Conservation (phyloP, 2,888 invertebrate genomes). For the Eristalis intricaria region DNA sequence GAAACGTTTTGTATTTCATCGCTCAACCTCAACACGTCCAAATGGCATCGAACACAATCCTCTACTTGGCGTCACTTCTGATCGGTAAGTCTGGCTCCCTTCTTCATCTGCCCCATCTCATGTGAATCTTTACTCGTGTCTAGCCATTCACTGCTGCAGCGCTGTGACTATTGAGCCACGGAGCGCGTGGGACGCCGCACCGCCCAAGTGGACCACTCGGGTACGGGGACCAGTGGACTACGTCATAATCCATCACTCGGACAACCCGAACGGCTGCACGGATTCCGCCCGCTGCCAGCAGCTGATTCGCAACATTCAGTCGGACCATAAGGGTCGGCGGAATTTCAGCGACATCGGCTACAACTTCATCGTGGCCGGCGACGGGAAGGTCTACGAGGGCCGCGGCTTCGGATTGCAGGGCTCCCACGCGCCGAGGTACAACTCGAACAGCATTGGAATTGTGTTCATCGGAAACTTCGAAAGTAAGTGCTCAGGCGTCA, state of each 20-base stretch:
- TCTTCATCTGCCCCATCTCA: not conserved
- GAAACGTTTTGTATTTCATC: slow-evolving; percentile 10
- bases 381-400: slow-evolving; percentile 87
- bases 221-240: slow-evolving; percentile 84
- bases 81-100: slow-evolving; percentile 25
- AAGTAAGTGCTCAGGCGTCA: slow-evolving; percentile 72
- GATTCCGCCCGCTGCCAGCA: slow-evolving; percentile 82
- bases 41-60: slow-evolving; percentile 37
- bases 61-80: slow-evolving; percentile 25
- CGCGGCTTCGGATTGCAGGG: slow-evolving; percentile 87
- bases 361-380: slow-evolving; percentile 89
- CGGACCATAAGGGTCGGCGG: slow-evolving; percentile 83
- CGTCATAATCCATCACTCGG: slow-evolving; percentile 88
- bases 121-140: not conserved
- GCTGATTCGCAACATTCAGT: slow-evolving; percentile 86
- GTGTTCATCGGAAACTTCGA: slow-evolving; percentile 84
- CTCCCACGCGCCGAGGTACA: slow-evolving; percentile 87
- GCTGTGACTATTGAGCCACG: slow-evolving; percentile 77
- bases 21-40: not conserved
- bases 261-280: slow-evolving; percentile 84
- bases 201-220: slow-evolving; percentile 81
- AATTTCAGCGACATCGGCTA: slow-evolving; percentile 87
- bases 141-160: slow-evolving; percentile 46
- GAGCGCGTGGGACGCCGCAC: slow-evolving; percentile 84
- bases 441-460: slow-evolving; percentile 86